These are phyloP conservation scores for Netelia melanura DNA, from an alignment of 2,888 invertebrate genomes.

Conservation along the genomic window DNA sequence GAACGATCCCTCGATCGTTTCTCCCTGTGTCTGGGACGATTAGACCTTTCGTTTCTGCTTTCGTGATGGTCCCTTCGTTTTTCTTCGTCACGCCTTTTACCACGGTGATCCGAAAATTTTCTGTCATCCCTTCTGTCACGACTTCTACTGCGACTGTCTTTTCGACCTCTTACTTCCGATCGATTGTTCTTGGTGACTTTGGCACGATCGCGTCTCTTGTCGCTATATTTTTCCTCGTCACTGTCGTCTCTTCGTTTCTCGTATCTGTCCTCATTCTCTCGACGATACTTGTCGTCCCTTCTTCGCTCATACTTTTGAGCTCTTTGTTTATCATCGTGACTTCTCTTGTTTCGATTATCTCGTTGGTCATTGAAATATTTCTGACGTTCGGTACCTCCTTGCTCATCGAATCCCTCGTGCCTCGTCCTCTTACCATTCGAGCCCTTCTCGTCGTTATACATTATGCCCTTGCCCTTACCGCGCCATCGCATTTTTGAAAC, in stretches of 20 bases:
- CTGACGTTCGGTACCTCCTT: constrained; percentile 58
- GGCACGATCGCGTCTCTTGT: constrained; percentile 60
- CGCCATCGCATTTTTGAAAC: constrained; percentile 97
- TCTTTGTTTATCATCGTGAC: constrained; percentile 65
- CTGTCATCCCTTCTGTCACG: constrained; percentile 62
- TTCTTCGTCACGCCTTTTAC: constrained; percentile 53
- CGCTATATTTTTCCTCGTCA: constrained; percentile 57
- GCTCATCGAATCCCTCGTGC: constrained; percentile 59
- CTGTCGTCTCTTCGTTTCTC: constrained; percentile 62
- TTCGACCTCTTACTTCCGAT: constrained; percentile 40
- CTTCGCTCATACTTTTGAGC: constrained; percentile 58
- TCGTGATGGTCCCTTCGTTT: constrained; percentile 63
- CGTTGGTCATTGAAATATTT: constrained; percentile 64
- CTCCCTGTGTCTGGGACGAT: constrained; percentile 68
- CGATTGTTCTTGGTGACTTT: constrained; percentile 60
- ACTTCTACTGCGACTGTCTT: constrained; percentile 64
- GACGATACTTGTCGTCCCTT: constrained; percentile 59
- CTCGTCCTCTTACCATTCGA: constrained; percentile 64
- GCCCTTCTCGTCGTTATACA: constrained; percentile 85
- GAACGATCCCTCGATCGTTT: constrained; percentile 71
- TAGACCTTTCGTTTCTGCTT: constrained; percentile 61
- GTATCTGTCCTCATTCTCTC: constrained; percentile 66
- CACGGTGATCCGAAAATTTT: constrained; percentile 40
- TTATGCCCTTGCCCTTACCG: constrained; percentile 94
- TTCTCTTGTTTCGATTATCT: constrained; percentile 58